Evolutionary conservation across 2,888 invertebrate genomes (phyloP), one percentile per base, ranked within the genome.

Genomic region (Galeruca laticollis): DNA sequence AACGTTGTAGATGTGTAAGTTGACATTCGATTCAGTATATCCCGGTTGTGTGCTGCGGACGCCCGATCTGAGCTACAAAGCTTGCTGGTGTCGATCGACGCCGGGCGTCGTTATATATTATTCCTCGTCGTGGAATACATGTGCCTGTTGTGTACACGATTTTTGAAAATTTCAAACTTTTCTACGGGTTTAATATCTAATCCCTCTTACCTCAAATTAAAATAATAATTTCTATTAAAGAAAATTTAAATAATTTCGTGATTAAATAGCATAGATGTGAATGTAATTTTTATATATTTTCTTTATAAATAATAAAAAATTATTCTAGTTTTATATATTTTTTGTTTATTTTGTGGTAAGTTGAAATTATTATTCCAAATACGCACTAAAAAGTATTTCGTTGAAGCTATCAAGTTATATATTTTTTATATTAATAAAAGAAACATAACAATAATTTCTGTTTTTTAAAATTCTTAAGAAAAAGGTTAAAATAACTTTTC

Each of bases 1-100:
- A 57, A n/a, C 59, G 65, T 33, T 87, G 88, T 89, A 88, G 89
- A 88, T 73, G 70, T 87, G 87, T 88, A 26, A 88, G 88, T 88
- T 88, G 87, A 86, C 87, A 88, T 85, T 87, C 86, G 87, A 87
- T 86, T 87, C 86, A 84, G 87, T 86, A 66, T 73, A 72, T 65
- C 57, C 72, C 70, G 61, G 70, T 70, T 66, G 71, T 63, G 70
- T 68, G 69, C 79, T 84, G 57, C 47, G 69, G 69, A 83, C 82
- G 85, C 80, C 86, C 86, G 80, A 87, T 65, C 61, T 47, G 54
- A 87, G 54, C 54, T 54, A 31, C 26, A 26, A 31, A 54, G 54
- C 54, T 31, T n/a, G 84, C 86, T 87, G 86, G 88, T 88, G 87
- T 88, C 89, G 86, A 87, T 86, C 86, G 84, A 35, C 56, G 63